A percentile compares a stretch with the other conserved stretches of the same genome.
phyloP scores from a whole-genome alignment of 2,113 vertebrate species.

The Ictidomys tridecemlineatus region DNA sequence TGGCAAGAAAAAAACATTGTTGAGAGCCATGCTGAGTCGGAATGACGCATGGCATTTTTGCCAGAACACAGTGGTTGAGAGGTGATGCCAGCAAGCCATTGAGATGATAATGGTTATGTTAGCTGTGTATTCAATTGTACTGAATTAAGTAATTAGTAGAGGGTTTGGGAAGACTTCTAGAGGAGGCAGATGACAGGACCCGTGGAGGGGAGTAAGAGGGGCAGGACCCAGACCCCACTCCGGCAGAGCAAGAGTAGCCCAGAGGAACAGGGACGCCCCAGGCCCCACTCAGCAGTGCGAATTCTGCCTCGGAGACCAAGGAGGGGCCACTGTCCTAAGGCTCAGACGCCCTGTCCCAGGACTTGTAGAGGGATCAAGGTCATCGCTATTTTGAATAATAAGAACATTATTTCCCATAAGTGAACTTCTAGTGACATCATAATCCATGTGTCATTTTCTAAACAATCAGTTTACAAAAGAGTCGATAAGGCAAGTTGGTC shows the following conservation, averaged over 20 bases:
- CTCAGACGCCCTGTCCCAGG: background rate
- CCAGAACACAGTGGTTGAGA: no score
- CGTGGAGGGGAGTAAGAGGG: background rate
- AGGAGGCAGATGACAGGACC: background rate
- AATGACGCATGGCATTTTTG: no score
- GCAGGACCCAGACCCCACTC: no score
- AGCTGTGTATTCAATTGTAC: no score
- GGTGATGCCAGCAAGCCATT: no score
- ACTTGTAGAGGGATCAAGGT: background rate
- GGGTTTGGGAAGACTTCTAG: background rate
- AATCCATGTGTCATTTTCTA: background rate
- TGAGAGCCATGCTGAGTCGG: no score
- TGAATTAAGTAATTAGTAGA: background rate
- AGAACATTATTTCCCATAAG: constrained; percentile 34
- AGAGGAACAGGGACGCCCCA: background rate
- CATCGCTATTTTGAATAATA: background rate
- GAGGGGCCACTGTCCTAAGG: background rate
- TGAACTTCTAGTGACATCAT: background rate
- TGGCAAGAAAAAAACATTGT: background rate
- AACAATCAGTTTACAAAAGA: background rate
- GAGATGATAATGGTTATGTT: no score
- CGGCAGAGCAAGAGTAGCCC: background rate
- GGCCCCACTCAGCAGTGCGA: background rate
- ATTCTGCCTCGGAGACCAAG: background rate
- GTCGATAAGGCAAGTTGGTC: background rate